These are phyloP conservation scores for Cryptocheilus praepositus DNA, from an alignment of 2,888 invertebrate genomes.

Conservation along the genomic window DNA sequence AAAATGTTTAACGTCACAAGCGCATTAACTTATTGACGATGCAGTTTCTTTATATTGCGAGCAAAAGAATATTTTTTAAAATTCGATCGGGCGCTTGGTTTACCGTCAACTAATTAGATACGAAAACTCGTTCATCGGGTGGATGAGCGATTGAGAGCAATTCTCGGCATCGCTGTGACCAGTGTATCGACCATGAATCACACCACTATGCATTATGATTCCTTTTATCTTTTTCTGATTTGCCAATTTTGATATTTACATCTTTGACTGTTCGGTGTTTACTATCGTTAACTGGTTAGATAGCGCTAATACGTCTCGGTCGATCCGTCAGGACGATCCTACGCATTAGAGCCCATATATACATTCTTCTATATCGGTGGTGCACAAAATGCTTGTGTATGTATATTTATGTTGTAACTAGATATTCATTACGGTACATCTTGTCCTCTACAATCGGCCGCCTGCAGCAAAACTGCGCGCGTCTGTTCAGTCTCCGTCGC, in stretches of 20 bases:
- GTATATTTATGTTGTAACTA: constrained; percentile 74
- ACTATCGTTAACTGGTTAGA: constrained; percentile 61
- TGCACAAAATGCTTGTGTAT: constrained; percentile 74
- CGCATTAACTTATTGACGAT: neutral
- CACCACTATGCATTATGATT: constrained; percentile 64
- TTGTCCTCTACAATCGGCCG: constrained; percentile 49
- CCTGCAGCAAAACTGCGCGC: constrained; percentile 59
- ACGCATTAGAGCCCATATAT: constrained; percentile 64
- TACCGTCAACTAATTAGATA: neutral
- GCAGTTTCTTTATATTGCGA: neutral
- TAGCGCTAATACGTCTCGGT: constrained; percentile 63
- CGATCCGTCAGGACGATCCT: constrained; percentile 33
- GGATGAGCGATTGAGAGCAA: neutral
- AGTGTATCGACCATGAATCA: constrained; percentile 54
- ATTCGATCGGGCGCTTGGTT: too few relatives aligned
- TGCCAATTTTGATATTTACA: constrained; percentile 65
- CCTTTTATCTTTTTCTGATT: constrained; percentile 63
- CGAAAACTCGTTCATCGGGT: neutral
- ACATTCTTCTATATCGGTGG: constrained; percentile 67
- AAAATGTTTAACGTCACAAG: too few relatives aligned
- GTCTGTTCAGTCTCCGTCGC: neutral
- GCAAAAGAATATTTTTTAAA: too few relatives aligned
- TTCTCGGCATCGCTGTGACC: too few relatives aligned
- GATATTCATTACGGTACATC: constrained; percentile 66
- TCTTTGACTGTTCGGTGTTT: constrained; percentile 70